phyloP scores from a whole-genome alignment of 2,113 vertebrate genomes.

The Cebus imitator region DNA sequence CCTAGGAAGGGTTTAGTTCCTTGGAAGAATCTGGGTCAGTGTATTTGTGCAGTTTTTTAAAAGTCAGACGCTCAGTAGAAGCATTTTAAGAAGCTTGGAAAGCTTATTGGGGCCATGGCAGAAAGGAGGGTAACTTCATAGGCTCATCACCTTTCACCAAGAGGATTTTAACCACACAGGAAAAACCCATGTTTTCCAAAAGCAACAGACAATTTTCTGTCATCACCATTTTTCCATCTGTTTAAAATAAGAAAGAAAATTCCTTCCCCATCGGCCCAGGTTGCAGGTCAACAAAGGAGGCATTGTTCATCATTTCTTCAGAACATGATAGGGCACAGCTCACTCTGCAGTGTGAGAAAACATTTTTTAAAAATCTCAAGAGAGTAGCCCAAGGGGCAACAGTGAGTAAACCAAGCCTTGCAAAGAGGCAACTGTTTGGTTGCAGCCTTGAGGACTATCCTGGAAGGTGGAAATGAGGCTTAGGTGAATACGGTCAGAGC shows the following conservation, averaged over 20 bases:
- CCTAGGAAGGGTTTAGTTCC: slow-evolving; percentile 39
- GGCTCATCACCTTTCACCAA: slow-evolving; percentile 16
- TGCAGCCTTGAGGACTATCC: neutral
- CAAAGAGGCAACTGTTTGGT: slow-evolving; percentile 23
- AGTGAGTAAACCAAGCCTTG: slow-evolving; percentile 27
- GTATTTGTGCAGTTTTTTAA: neutral
- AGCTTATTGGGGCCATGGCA: neutral
- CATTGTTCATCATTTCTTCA: slow-evolving; percentile 60
- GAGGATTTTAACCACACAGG: slow-evolving; percentile 36
- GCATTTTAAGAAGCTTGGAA: slow-evolving; percentile 53
- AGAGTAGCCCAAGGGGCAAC: neutral
- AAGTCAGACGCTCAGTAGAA: slow-evolving; percentile 27
- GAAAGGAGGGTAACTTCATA: slow-evolving; percentile 18
- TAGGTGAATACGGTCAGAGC: neutral
- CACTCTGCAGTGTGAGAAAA: neutral
- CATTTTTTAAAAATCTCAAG: neutral
- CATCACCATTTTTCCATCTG: slow-evolving; percentile 48
- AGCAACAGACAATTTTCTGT: slow-evolving; percentile 50
- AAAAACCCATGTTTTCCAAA: slow-evolving; percentile 39
- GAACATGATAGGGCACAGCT: slow-evolving; percentile 36
- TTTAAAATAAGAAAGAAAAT: slow-evolving; percentile 63
- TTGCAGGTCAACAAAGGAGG: slow-evolving; percentile 65
- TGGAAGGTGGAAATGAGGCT: slow-evolving; percentile 12
- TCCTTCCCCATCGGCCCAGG: slow-evolving; percentile 15
- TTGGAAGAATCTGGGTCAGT: slow-evolving; percentile 57